phyloP scores from a whole-genome alignment of 1,140 invertebrate genomes.

The Ridgeia piscesae region DNA sequence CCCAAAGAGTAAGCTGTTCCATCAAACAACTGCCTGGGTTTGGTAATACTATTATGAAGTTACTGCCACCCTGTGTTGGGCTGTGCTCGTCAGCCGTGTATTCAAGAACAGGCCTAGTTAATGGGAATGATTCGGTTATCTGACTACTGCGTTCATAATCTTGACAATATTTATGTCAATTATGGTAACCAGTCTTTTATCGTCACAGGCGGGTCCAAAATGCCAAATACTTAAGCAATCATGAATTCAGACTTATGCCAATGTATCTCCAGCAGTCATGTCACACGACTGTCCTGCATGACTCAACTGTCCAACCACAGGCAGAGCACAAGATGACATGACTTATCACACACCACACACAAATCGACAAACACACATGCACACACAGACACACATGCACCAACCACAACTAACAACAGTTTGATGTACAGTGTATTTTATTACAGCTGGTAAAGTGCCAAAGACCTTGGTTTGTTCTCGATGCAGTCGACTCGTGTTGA shows the following conservation, averaged over 20 bases:
- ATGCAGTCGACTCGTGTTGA: background rate
- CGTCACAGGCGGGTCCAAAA: background rate
- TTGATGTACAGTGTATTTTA: conserved; percentile 6
- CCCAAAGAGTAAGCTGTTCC: too few species aligned
- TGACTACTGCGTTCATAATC: background rate
- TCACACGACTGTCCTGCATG: too few species aligned
- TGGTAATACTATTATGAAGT: background rate
- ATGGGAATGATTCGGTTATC: too few species aligned
- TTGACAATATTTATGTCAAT: background rate
- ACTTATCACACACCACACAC: too few species aligned
- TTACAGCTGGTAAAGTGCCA: background rate
- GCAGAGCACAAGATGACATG: too few species aligned
- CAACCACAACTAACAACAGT: background rate
- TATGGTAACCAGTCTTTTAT: background rate
- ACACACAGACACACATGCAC: background rate
- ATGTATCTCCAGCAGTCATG: too few species aligned
- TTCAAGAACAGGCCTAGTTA: background rate
- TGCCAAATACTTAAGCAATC: background rate
- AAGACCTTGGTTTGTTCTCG: background rate
- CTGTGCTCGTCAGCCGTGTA: background rate
- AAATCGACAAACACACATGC: too few species aligned
- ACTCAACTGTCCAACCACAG: too few species aligned
- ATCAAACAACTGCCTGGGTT: background rate
- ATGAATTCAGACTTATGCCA: too few species aligned
- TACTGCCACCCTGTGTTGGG: background rate